These are phyloP conservation scores for Phymatocera aterrima DNA, from an alignment of 2,888 invertebrate species.

Conservation along the genomic window DNA sequence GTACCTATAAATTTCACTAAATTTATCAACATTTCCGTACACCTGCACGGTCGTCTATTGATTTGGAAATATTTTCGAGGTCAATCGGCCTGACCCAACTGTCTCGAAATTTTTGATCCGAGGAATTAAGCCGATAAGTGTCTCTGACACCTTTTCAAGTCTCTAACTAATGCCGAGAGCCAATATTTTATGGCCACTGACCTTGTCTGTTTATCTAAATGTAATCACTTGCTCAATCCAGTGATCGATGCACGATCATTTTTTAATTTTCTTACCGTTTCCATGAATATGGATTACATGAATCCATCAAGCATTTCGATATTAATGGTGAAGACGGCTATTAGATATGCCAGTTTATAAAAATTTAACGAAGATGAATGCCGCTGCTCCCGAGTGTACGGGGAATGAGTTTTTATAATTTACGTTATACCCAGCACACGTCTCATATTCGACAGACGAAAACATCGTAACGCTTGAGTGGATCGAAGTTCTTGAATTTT, in stretches of 20 bases:
- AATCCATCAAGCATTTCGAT: conserved; percentile 59
- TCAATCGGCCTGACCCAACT: conserved; percentile 13
- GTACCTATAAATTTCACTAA: not conserved
- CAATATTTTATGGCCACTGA: conserved; percentile 5
- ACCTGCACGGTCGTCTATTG: not conserved
- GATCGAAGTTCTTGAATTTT: conserved; percentile 4
- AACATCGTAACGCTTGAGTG: not conserved
- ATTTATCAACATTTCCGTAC: not conserved
- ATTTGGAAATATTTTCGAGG: conserved; percentile 10
- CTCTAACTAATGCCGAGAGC: not conserved
- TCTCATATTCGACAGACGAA: not conserved
- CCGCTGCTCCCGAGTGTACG: not conserved
- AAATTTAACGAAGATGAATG: conserved; percentile 11
- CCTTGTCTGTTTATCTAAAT: conserved; percentile 15
- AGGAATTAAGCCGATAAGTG: not conserved
- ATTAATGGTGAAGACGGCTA: conserved; percentile 50
- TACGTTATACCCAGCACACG: not conserved
- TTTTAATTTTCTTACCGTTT: conserved; percentile 61
- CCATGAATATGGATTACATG: conserved; percentile 58
- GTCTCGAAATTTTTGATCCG: not conserved
- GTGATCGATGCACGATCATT: conserved; percentile 66
- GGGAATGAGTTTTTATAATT: not conserved
- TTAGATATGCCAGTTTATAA: conserved; percentile 1
- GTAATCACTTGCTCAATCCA: conserved; percentile 42
- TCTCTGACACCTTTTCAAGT: conserved; percentile 24